Base-by-base conservation (phyloP, 2,113 vertebrate genomes). In the Loxodonta africana region DNA sequence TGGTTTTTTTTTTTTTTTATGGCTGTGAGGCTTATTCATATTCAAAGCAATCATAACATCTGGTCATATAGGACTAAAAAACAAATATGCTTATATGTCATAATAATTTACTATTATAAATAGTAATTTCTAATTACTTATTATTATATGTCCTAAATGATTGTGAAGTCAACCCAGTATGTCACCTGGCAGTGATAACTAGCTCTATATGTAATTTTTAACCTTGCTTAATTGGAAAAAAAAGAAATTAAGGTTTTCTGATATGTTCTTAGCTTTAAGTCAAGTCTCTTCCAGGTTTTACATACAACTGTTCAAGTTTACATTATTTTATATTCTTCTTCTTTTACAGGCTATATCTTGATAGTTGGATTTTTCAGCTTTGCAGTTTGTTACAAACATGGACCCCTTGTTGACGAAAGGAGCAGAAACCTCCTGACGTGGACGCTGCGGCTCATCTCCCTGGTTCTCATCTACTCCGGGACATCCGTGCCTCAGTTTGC, bases 331-430 rank as follows among this genome's bases (percentile, higher is more conserved):
- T 69, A 6, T 73, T 97, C 90, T 85, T 89, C 33, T 97, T 57
- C 81, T 95, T 95, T 94, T 83, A 12, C 98, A 99, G 99, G 98
- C 33, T 99, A 99, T 87, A 41, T 99, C 74, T 74, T 98, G 84
- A 81, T 97, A 18, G 97, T 98, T 7, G 99, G 99, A 69, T 85
- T 94, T 6, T 2, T 95, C 90, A 99, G 99, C 97, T 99, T 99
- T 96, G 96, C 96, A 2, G 33, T 98, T 33, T 99, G 99, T 95
- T 99, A 99, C 87, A 98, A 96, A 77, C 99, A 97, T 0, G 99
- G 99, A 20, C 99, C 99, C 0, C 98, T 99, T 9, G 97, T 95
- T 57, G 97, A 98, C 0, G 97, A 98, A 33, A 96, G 85, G 78
- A 99, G 97, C 62, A 95, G 98, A 87, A 88, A 44, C n/a, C 97